phyloP scores from a whole-genome alignment of 2,888 invertebrate genomes.

The Matsumyia berberina region DNA sequence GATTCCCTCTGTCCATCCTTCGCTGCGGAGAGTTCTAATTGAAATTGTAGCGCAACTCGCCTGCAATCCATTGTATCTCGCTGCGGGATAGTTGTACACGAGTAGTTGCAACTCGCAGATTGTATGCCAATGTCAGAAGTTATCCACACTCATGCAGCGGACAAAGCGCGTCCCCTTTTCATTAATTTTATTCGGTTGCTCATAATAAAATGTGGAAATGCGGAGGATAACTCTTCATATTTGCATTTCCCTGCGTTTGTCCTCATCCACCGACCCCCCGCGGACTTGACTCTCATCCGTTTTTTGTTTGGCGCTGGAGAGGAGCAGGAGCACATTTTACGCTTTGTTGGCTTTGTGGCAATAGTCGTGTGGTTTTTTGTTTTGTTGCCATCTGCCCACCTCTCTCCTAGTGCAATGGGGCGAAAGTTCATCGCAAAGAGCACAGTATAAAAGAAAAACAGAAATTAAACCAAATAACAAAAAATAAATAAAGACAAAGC shows the following conservation, averaged over 20 bases:
- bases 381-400: background rate
- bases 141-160: background rate
- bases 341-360: constrained; percentile 43
- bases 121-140: constrained; percentile 37
- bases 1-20: background rate
- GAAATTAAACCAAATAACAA: constrained; percentile 43
- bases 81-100: background rate
- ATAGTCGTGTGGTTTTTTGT: constrained; percentile 47
- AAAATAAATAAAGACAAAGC: background rate
- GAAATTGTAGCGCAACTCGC: constrained; percentile 15
- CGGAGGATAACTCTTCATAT: background rate
- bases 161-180: constrained; percentile 7
- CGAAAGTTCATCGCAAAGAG: constrained; percentile 57
- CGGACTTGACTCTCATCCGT: background rate
- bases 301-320: background rate
- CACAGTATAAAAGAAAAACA: constrained; percentile 14
- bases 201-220: background rate
- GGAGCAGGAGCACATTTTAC: constrained; percentile 27
- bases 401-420: constrained; percentile 64
- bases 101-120: background rate
- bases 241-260: constrained; percentile 24
- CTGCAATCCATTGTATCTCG: background rate
- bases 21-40: constrained; percentile 41
- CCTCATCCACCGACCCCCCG: background rate
- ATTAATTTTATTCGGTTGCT: constrained; percentile 26